A percentile compares a stretch with the other conserved stretches of the same genome.
These are phyloP conservation scores for Thoracochromis brauschi DNA, from an alignment of 2,113 vertebrate genomes.

Conservation along the genomic window DNA sequence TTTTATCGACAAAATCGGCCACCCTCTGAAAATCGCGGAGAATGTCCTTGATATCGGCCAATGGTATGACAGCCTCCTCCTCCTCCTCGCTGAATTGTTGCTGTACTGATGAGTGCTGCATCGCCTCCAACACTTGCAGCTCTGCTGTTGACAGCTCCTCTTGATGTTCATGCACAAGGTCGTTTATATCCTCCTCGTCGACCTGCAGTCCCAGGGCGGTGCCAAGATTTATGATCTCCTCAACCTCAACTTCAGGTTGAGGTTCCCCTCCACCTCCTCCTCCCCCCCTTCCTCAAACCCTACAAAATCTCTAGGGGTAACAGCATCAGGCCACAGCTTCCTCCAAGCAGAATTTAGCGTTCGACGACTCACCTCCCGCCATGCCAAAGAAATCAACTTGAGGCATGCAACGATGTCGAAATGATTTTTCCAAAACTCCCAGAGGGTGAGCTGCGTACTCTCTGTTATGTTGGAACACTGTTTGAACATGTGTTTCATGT, in stretches of 20 bases:
- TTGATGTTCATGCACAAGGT: rapidly evolving
- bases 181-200: rapidly evolving
- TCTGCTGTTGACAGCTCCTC: no score
- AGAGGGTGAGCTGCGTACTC: background rate
- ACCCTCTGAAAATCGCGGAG: no score
- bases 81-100: no score
- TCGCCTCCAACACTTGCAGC: no score
- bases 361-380: rapidly evolving
- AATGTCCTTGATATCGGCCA: rapidly evolving
- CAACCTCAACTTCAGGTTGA: rapidly evolving
- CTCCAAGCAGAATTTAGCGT: rapidly evolving
- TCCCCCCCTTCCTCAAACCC: background rate
- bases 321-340: background rate
- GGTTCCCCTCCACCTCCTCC: background rate
- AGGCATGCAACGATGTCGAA: background rate
- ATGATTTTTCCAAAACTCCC: rapidly evolving
- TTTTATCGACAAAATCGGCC: rapidly evolving
- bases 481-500: background rate
- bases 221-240: no score
- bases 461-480: rapidly evolving
- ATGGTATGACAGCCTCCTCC: no score
- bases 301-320: background rate
- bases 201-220: no score
- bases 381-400: background rate
- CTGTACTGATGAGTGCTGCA: rapidly evolving